Conservation (phyloP, 2,113 vertebrate species). For the Isichthys henryi region DNA sequence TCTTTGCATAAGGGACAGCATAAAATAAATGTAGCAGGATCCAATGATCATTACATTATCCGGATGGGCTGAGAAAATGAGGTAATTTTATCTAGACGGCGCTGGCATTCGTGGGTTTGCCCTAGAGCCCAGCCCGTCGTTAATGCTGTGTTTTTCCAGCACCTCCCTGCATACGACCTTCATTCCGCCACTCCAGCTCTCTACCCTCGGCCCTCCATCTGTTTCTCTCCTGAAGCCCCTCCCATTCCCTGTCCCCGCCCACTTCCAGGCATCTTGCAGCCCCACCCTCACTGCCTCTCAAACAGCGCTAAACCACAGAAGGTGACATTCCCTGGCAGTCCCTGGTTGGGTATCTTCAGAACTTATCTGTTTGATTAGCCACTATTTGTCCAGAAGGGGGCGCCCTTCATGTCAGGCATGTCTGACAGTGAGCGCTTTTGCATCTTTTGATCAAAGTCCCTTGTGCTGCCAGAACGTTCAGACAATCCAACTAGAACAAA, state of each 20-base stretch:
- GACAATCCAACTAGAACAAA: background rate
- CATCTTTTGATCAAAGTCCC: background rate
- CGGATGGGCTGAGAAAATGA: background rate
- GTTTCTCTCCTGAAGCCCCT: background rate
- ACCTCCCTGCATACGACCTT: slow-evolving; percentile 3
- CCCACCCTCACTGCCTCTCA: background rate
- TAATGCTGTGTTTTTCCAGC: background rate
- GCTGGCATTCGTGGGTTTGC: background rate
- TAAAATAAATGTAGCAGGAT: background rate
- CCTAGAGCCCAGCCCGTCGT: background rate
- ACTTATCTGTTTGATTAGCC: background rate
- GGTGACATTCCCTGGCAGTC: background rate
- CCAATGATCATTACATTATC: slow-evolving; percentile 2
- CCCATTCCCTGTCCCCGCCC: background rate
- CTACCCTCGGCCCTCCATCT: background rate
- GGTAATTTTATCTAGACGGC: background rate
- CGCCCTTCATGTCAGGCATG: background rate
- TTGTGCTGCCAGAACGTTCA: background rate
- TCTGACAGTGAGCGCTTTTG: background rate
- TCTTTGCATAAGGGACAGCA: background rate
- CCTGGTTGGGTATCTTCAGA: background rate
- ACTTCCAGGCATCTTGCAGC: background rate
- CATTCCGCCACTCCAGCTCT: background rate
- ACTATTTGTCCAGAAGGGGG: background rate
- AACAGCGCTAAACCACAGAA: background rate